Conservation (phyloP, 2,888 invertebrate species). For the Epinotia ramella region DNA sequence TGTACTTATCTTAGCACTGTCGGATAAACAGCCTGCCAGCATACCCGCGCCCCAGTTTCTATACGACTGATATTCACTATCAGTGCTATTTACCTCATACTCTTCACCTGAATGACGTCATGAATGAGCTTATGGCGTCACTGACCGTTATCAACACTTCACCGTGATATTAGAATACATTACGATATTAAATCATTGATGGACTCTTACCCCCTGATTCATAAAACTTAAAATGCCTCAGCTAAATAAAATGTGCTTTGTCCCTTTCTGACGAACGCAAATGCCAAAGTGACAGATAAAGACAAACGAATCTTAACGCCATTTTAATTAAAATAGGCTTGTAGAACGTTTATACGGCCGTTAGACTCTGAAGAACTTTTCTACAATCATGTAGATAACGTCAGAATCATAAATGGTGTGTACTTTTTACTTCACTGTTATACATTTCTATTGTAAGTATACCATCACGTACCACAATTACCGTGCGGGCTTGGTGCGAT, state of each 20-base stretch:
- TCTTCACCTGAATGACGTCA: conserved; percentile 28
- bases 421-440: no score
- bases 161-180: conserved; percentile 16
- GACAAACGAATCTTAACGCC: no score
- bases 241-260: no score
- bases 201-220: conserved; percentile 15
- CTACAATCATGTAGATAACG: neutral
- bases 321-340: no score
- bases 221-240: no score
- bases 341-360: no score
- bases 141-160: conserved; percentile 8
- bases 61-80: neutral
- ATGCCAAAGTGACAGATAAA: no score
- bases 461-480: no score
- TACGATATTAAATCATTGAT: conserved; percentile 17
- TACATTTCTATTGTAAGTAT: no score
- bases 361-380: neutral
- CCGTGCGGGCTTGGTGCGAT: no score
- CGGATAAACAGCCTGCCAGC: neutral
- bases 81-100: neutral
- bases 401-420: neutral
- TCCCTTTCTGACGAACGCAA: no score
- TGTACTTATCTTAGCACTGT: neutral
- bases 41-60: neutral
- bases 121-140: conserved; percentile 13